These are phyloP conservation scores for Thereva nobilitata DNA, from an alignment of 2,888 invertebrate genomes.

Conservation along the genomic window DNA sequence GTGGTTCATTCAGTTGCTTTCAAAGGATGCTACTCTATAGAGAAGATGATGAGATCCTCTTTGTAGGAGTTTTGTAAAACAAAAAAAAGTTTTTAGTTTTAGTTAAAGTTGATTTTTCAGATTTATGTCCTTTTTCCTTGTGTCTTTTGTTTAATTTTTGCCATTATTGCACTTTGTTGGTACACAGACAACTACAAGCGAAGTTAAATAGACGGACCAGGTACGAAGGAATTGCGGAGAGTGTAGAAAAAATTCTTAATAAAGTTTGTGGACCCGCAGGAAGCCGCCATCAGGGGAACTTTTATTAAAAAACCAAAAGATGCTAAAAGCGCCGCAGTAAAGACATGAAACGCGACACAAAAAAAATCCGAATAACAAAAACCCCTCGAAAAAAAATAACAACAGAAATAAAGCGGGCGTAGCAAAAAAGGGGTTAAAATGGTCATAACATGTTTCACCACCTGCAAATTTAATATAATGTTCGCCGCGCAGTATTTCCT, in stretches of 20 bases:
- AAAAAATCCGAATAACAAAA: background rate
- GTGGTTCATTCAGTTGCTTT: conserved; percentile 10
- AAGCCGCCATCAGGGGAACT: conserved; percentile 14
- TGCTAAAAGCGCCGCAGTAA: background rate
- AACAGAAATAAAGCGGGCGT: background rate
- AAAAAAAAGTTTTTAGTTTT: conserved; percentile 9
- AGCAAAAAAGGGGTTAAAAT: conserved; percentile 13
- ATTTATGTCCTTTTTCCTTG: no score
- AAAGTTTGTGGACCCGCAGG: conserved; percentile 15
- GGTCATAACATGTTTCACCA: conserved; percentile 33
- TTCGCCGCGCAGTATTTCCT: conserved; percentile 18
- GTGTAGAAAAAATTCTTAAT: conserved; percentile 14
- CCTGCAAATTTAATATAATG: conserved; percentile 34
- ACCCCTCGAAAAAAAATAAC: background rate
- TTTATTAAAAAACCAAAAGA: conserved; percentile 27
- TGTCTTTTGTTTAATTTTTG: conserved; percentile 22
- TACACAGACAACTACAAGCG: conserved; percentile 10
- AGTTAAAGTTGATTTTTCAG: conserved; percentile 20
- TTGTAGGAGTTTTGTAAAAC: background rate
- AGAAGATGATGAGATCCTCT: background rate
- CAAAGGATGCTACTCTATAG: background rate
- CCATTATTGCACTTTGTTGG: conserved; percentile 21
- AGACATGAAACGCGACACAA: background rate
- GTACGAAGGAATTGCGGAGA: background rate
- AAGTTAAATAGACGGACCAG: conserved; percentile 21